These are phyloP conservation scores for Carposina sasakii DNA, from an alignment of 1,140 invertebrate species.

Conservation along the genomic window DNA sequence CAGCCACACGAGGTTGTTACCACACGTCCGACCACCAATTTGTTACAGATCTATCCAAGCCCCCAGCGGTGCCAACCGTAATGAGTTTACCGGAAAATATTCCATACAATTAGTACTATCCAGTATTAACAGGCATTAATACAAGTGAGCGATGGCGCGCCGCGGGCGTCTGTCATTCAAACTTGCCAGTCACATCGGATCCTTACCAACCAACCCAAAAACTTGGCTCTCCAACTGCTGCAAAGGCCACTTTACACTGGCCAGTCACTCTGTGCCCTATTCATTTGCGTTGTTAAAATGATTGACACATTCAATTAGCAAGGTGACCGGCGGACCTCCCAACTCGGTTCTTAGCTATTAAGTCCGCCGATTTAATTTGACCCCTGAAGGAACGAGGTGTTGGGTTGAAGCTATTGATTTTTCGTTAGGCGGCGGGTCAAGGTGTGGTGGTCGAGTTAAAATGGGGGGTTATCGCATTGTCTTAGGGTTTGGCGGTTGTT, in stretches of 20 bases:
- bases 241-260: conserved; percentile 31
- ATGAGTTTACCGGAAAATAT: conserved; percentile 62
- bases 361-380: conserved; percentile 32
- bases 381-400: conserved; percentile 26
- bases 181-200: conserved; percentile 32
- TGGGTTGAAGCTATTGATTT: conserved; percentile 33
- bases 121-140: conserved; percentile 53
- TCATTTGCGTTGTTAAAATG: conserved; percentile 73
- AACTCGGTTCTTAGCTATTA: conserved; percentile 58
- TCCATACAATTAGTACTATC: conserved; percentile 57
- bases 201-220: conserved; percentile 23
- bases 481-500: conserved; percentile 61
- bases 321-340: conserved; percentile 71
- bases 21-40: conserved; percentile 22
- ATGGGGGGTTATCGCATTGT: conserved; percentile 40
- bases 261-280: conserved; percentile 55
- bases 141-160: conserved; percentile 47
- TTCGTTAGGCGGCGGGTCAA: conserved; percentile 25
- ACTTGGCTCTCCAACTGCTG: conserved; percentile 26
- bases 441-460: conserved; percentile 33
- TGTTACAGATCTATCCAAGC: conserved; percentile 37
- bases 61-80: conserved; percentile 27
- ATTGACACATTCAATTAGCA: conserved; percentile 73
- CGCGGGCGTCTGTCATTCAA: conserved; percentile 41
- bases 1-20: background rate